phyloP scores from a whole-genome alignment of 2,888 invertebrate genomes.

The Epirrita christyi region DNA sequence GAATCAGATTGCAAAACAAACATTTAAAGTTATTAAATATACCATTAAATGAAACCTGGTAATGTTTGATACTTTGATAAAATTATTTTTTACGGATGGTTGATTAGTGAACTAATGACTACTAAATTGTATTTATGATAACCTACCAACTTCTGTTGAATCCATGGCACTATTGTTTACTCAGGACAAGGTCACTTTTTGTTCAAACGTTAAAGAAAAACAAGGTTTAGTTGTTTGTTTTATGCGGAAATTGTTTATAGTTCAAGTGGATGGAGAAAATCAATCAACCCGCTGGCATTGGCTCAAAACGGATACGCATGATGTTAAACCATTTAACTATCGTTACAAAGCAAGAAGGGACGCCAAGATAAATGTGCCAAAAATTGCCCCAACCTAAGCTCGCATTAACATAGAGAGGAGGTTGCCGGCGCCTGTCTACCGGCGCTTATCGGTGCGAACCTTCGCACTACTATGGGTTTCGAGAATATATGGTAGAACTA shows the following conservation, averaged over 20 bases:
- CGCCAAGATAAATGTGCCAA: conserved; percentile 61
- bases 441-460: not conserved
- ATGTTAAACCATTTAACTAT: conserved; percentile 65
- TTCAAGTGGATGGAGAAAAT: conserved; percentile 47
- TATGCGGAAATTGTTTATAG: conserved; percentile 40
- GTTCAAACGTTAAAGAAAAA: not conserved
- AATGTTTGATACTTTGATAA: not conserved
- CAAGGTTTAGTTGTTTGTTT: conserved; percentile 27
- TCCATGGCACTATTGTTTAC: not conserved
- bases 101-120: not conserved
- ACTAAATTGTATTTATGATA: not conserved
- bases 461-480: not conserved
- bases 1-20: conserved; percentile 14
- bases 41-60: not conserved
- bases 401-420: conserved; percentile 1
- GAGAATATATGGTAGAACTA: too few relatives aligned
- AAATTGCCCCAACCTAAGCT: conserved; percentile 40
- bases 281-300: conserved; percentile 59
- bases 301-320: conserved; percentile 60
- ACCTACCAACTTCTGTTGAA: too few relatives aligned
- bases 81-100: not conserved
- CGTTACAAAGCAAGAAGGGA: conserved; percentile 53
- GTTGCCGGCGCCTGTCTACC: not conserved
- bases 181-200: not conserved
- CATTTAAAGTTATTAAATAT: not conserved